Conservation (phyloP, 2,888 invertebrate genomes). For the Cynaeus angustus region DNA sequence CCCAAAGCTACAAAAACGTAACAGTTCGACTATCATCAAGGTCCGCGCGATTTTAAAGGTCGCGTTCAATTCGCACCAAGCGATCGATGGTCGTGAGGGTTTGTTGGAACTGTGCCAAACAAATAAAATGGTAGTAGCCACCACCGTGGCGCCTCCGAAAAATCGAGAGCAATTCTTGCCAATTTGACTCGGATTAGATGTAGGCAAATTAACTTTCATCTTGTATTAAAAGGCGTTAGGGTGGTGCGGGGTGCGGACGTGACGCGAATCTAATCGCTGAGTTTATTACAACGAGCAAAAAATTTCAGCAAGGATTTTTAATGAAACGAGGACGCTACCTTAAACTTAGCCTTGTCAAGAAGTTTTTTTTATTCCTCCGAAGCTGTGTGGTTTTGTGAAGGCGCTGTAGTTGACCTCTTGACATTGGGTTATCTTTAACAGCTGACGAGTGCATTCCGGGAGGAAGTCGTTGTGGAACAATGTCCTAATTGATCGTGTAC, state of each 20-base stretch:
- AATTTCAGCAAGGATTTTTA: constrained; percentile 31
- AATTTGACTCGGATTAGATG: constrained; percentile 21
- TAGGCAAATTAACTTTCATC: constrained; percentile 19
- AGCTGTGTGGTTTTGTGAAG: not conserved
- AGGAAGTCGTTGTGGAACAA: constrained; percentile 23
- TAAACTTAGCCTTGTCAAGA: constrained; percentile 32
- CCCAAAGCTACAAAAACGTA: constrained; percentile 15
- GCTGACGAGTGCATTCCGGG: constrained; percentile 34
- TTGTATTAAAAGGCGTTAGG: constrained; percentile 4
- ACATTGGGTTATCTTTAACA: constrained; percentile 24
- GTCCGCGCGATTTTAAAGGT: constrained; percentile 24
- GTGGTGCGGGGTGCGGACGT: constrained; percentile 16
- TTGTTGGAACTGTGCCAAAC: constrained; percentile 20
- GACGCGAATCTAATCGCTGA: constrained; percentile 24
- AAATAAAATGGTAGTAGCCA: constrained; percentile 21
- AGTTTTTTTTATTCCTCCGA: not conserved
- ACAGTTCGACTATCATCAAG: constrained; percentile 10
- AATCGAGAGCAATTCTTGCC: constrained; percentile 16
- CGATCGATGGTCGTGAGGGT: constrained; percentile 20
- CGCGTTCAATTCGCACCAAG: constrained; percentile 25
- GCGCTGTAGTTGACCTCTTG: constrained; percentile 7
- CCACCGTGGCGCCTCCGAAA: constrained; percentile 6
- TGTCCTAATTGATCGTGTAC: constrained; percentile 28
- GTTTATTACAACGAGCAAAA: constrained; percentile 5
- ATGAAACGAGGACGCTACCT: constrained; percentile 26